Percentiles rank a stretch among this genome's conserved stretches.
These are phyloP conservation scores for Cantharis flavilabris DNA, from an alignment of 2,888 invertebrate species.

Conservation along the genomic window DNA sequence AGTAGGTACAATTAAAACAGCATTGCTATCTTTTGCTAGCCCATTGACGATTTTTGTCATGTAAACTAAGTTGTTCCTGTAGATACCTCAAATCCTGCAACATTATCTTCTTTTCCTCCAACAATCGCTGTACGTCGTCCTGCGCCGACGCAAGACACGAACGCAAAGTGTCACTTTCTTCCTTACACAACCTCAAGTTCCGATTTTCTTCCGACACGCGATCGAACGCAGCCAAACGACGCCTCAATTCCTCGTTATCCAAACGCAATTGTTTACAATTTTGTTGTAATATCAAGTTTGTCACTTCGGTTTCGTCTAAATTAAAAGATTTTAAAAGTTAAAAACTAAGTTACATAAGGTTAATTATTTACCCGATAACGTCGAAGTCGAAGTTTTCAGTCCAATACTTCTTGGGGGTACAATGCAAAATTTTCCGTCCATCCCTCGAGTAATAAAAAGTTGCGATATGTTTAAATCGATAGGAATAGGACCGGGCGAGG, in stretches of 20 bases:
- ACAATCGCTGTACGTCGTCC: conserved; percentile 70
- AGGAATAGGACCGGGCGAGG: conserved; percentile 82
- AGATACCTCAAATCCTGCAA: conserved; percentile 71
- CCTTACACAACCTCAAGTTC: conserved; percentile 56
- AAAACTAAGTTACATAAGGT: background rate
- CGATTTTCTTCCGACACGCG: conserved; percentile 65
- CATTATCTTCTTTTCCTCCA: conserved; percentile 75
- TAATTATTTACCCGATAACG: conserved; percentile 31
- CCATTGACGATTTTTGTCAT: conserved; percentile 53
- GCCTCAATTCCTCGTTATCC: conserved; percentile 68
- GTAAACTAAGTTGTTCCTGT: conserved; percentile 59
- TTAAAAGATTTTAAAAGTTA: background rate
- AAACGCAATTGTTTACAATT: conserved; percentile 60
- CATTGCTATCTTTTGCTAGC: conserved; percentile 71
- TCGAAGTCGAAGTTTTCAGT: conserved; percentile 25
- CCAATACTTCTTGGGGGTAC: conserved; percentile 57
- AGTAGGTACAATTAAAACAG: conserved; percentile 72
- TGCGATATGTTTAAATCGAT: conserved; percentile 74
- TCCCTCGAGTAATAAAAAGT: conserved; percentile 71
- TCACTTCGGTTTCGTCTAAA: conserved; percentile 24
- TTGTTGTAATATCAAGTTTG: conserved; percentile 50
- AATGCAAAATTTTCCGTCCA: conserved; percentile 75
- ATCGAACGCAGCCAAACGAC: conserved; percentile 64
- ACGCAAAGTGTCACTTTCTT: conserved; percentile 66
- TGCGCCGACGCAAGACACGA: conserved; percentile 70